Conservation (phyloP, 2,113 vertebrate genomes). For the Nesogale talazaci region DNA sequence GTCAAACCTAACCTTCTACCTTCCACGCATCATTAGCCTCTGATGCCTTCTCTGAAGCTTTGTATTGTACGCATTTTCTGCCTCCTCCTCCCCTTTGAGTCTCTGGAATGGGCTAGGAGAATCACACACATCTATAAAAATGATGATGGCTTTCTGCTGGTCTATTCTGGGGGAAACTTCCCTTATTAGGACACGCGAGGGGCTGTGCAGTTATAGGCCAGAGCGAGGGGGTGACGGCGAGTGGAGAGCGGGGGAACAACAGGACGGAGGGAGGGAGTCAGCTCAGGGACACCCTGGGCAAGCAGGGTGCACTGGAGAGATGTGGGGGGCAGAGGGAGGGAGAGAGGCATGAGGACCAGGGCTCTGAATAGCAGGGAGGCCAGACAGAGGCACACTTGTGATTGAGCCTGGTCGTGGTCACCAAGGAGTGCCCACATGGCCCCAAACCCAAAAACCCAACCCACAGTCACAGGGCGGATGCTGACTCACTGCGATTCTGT, state of each 20-base stretch:
- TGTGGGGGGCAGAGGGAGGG: rapidly evolving
- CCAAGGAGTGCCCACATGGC: too few species aligned
- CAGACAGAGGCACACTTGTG: rapidly evolving
- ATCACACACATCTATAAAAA: constrained; percentile 35
- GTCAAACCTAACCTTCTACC: background rate
- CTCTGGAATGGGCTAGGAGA: constrained; percentile 64
- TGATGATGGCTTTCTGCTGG: background rate
- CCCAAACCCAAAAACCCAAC: too few species aligned
- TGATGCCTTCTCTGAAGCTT: background rate
- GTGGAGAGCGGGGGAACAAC: background rate
- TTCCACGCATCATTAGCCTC: background rate
- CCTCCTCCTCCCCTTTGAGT: constrained; percentile 27
- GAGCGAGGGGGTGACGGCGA: background rate
- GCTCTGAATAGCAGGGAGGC: background rate
- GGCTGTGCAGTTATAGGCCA: background rate
- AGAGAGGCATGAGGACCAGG: rapidly evolving
- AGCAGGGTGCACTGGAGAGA: background rate
- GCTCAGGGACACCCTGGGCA: background rate
- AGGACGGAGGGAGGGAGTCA: background rate
- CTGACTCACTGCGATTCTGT: too few species aligned
- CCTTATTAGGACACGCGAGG: constrained; percentile 59
- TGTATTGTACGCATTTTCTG: background rate
- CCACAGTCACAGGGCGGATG: too few species aligned
- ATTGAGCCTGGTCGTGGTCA: rapidly evolving
- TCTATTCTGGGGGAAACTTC: constrained; percentile 37